Evolutionary conservation across 2,113 vertebrate species (phyloP), one percentile per base, ranked within the genome.

Genomic region (Hippocampus guttulatus): DNA sequence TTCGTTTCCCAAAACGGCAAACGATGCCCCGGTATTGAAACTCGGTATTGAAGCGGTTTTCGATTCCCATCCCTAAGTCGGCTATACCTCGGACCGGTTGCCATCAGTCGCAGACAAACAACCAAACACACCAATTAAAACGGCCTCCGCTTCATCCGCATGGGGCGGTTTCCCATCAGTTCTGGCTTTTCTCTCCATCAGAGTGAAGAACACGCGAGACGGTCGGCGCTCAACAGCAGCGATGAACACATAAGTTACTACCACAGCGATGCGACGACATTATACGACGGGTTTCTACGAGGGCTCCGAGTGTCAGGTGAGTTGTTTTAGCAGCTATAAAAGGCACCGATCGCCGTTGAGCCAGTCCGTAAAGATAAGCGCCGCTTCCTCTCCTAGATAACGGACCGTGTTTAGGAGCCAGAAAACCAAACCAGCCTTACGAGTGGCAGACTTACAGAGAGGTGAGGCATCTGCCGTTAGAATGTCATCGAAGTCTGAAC

Each of bases 371-470:
- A 66, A 76, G 43, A 33, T 77, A 70, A 71, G 71, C 21, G 65
- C 51, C 85, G 76, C 85, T 62, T 69, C 27, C 23, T 66, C 74
- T 84, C 69, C 10, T 41, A 99, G 97, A 94, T 85, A 91, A 97
- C 1, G 96, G 96, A 43, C 95, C 96, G 8, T 99, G 96, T 84
- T 89, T 99, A 10, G 97, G 97, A 68, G 88, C 93, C 20, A 94
- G 97, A 74, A 97, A 97, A 85, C 94, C 96, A 51, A 92, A 96
- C 86, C 92, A 96, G 71, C 94, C 96, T 0, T 99, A 98, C n/a
- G 94, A 96, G 77, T 99, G 97, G 97, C 91, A 93, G 73, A 93
- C 96, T 2, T 99, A 98, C 68, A 91, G 86, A 86, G 93, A 98
- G 92, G 97, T 99, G 85, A 91, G 71, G 49, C 9, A 11, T 57